Evolutionary conservation across 37 sponge, comb jelly and placozoan genomes (phyloP), one percentile per base, ranked within the genome.

Genomic region (Dysidea cf. avara): DNA sequence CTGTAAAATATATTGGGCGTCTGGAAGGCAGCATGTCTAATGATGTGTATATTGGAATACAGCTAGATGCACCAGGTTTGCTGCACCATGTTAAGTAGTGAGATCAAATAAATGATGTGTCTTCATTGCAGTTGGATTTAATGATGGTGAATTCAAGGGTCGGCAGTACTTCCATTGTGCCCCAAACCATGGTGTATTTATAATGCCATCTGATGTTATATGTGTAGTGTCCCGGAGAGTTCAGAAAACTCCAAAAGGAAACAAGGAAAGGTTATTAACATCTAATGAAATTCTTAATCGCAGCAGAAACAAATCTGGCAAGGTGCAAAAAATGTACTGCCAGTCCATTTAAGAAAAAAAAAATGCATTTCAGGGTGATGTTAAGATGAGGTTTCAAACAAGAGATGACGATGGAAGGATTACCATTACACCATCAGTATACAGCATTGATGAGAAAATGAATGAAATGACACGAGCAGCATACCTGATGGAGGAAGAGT

Each of bases 1-100:
- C 80, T 35, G 80, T 94, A 18, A 56, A 71, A 24, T 94, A 94
- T 56, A 89, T 94, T 61, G 93, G 88, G 18, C 81, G 65, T 53
- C 72, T 87, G 51, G 85, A 81, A 22, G 71, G 56, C 66, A 83
- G 81, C 21, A 9, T 58, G 1, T 33, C 34, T n/a, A 72, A 77
- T 47, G 64, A 57, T 11, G 56, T 83, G n/a, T 87, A 69, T 37
- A 78, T 87, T 40, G 89, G 89, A 7, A 61, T 87, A 1, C 84
- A 87, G 28, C 72, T 92, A 3, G 88, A 87, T 50, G 39, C 71
- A 26, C 89, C 89, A 51, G 66, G 83, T 73, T 39, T 47, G 52
- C 12, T 17, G 64, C 16, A 64, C 22, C 25, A 22, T 4, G n/a
- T 26, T 1, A 9, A 12, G 22, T 35, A 2, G 9, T 14, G 2